These are phyloP conservation scores for Hydraecia micacea DNA, from an alignment of 2,888 invertebrate genomes.

Conservation along the genomic window DNA sequence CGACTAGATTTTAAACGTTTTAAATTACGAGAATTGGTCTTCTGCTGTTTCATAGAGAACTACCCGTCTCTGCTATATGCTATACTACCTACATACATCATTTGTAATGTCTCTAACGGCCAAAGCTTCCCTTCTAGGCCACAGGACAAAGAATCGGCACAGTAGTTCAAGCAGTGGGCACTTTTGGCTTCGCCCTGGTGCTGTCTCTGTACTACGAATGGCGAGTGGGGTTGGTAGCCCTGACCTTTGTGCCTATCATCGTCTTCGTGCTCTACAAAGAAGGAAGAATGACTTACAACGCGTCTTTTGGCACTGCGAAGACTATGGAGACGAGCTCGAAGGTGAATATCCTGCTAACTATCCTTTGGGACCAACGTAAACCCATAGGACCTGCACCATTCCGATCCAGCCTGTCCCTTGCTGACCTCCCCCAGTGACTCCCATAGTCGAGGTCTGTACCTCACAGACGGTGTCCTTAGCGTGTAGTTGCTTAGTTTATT, in stretches of 20 bases:
- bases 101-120: not conserved
- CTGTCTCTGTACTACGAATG: constrained; percentile 93
- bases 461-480: not conserved
- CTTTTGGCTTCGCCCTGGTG: constrained; percentile 91
- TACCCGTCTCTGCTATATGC: not conserved
- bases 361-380: not conserved
- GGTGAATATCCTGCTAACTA: constrained; percentile 77
- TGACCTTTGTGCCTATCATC: constrained; percentile 93
- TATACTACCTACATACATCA: not conserved
- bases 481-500: not conserved
- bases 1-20: too few species aligned
- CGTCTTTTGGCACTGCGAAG: constrained; percentile 92
- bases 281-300: constrained; percentile 91
- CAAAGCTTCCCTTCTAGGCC: constrained; percentile 87
- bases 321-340: constrained; percentile 94
- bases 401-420: not conserved
- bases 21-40: too few species aligned
- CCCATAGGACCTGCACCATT: not conserved
- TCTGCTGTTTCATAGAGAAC: not conserved
- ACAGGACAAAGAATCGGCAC: constrained; percentile 95
- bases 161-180: constrained; percentile 93
- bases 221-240: constrained; percentile 93
- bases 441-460: not conserved
- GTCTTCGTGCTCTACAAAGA: constrained; percentile 92
- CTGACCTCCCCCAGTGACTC: not conserved